phyloP scores from a whole-genome alignment of 2,888 invertebrate species.

The Lepas anatifera region DNA sequence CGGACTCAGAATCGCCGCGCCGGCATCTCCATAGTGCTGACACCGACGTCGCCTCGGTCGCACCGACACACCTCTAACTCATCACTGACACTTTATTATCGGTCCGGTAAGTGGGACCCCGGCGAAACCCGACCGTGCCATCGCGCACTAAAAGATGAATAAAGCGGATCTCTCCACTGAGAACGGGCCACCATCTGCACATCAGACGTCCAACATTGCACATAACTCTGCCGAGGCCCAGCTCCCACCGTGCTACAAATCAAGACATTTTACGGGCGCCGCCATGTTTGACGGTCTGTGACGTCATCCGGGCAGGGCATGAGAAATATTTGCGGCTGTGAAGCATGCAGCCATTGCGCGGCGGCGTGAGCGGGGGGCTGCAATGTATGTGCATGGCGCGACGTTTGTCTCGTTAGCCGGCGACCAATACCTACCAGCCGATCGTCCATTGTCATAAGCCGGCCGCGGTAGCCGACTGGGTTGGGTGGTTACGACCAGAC shows the following conservation, averaged over 20 bases:
- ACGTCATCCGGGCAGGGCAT: background rate
- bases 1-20: too few species aligned
- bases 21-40: too few species aligned
- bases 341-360: background rate
- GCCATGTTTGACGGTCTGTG: slow-evolving; percentile 7
- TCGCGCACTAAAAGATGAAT: slow-evolving; percentile 6
- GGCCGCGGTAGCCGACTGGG: background rate
- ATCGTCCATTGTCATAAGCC: slow-evolving; percentile 6
- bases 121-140: background rate
- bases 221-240: slow-evolving; percentile 5
- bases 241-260: background rate
- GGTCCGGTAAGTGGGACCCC: background rate
- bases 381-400: background rate
- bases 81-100: background rate
- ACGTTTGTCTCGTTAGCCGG: slow-evolving; percentile 6
- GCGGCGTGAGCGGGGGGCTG: background rate
- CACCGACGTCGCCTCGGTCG: too few species aligned
- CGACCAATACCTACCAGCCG: slow-evolving; percentile 1
- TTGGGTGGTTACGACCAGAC: background rate
- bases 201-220: background rate
- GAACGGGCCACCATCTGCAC: background rate
- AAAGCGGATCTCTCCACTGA: background rate
- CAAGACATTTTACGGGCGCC: slow-evolving; percentile 6
- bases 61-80: background rate
- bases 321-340: slow-evolving; percentile 9